phyloP scores from a whole-genome alignment of 2,888 invertebrate species.

The Drosophila fungiperda region DNA sequence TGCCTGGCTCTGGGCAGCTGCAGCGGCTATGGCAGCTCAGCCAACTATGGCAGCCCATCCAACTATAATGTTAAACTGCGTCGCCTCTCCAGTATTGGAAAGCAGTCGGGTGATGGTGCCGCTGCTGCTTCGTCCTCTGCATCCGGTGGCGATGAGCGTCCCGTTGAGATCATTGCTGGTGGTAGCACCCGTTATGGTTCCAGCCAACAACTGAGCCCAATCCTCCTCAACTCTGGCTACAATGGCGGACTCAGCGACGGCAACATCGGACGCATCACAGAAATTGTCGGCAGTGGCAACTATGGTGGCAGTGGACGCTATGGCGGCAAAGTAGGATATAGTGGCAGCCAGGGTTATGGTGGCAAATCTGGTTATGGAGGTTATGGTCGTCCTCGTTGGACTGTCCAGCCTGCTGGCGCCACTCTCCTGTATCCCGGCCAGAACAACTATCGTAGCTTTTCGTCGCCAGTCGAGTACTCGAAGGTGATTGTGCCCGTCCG shows the following conservation, averaged over 20 bases:
- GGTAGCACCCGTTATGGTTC: conserved; percentile 55
- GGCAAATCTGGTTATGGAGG: conserved; percentile 1
- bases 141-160: conserved; percentile 38
- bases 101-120: conserved; percentile 25
- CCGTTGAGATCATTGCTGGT: conserved; percentile 64
- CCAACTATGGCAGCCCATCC: conserved; percentile 16
- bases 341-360: rapidly evolving
- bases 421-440: conserved; percentile 75
- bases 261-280: conserved; percentile 1
- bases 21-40: conserved; percentile 34
- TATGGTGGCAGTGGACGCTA: neutral
- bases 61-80: conserved; percentile 14
- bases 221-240: conserved; percentile 59
- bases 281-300: conserved; percentile 9
- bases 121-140: conserved; percentile 56
- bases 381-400: conserved; percentile 44
- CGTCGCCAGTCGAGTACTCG: conserved; percentile 72
- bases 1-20: conserved; percentile 60
- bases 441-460: conserved; percentile 69
- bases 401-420: conserved; percentile 67
- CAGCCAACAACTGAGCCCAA: conserved; percentile 56
- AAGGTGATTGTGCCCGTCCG: conserved; percentile 74
- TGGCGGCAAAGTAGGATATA: neutral
- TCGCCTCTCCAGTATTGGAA: conserved; percentile 35
- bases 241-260: conserved; percentile 4